phyloP scores from a whole-genome alignment of 1,140 invertebrate species.

The Magallana gigas region DNA sequence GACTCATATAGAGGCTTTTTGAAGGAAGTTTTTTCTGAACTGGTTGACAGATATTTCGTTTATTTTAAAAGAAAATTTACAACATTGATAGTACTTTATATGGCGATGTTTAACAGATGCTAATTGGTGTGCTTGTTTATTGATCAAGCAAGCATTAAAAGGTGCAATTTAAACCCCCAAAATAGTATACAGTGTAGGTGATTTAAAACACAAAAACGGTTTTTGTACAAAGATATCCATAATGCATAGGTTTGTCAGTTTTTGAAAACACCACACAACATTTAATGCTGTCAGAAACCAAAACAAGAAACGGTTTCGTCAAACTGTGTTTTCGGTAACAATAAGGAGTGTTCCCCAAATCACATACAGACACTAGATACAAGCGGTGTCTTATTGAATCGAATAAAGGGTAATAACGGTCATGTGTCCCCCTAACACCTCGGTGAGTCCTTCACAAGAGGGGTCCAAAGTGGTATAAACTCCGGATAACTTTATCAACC shows the following conservation, averaged over 20 bases:
- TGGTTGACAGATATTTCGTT: neutral
- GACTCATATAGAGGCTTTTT: neutral
- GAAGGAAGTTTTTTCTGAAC: neutral
- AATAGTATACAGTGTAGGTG: neutral
- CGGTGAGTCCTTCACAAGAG: neutral
- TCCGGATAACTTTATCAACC: constrained; percentile 14
- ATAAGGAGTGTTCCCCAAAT: neutral
- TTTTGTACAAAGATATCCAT: neutral
- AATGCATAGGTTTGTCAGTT: neutral
- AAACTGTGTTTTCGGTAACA: neutral
- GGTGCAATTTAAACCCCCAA: no score
- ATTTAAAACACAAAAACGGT: neutral
- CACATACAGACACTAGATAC: neutral
- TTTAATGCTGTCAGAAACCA: neutral
- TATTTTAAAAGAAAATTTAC: neutral
- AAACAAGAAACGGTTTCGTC: neutral
- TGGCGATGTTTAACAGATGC: neutral
- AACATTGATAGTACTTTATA: neutral
- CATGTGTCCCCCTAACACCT: constrained; percentile 7
- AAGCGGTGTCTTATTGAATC: neutral
- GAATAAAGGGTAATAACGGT: constrained; percentile 3
- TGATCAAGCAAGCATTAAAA: neutral
- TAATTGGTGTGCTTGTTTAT: neutral
- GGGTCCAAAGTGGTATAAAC: constrained; percentile 13
- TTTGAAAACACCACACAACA: neutral